Evolutionary conservation across 2,888 invertebrate species (phyloP).

Genomic region (Arge pagana): DNA sequence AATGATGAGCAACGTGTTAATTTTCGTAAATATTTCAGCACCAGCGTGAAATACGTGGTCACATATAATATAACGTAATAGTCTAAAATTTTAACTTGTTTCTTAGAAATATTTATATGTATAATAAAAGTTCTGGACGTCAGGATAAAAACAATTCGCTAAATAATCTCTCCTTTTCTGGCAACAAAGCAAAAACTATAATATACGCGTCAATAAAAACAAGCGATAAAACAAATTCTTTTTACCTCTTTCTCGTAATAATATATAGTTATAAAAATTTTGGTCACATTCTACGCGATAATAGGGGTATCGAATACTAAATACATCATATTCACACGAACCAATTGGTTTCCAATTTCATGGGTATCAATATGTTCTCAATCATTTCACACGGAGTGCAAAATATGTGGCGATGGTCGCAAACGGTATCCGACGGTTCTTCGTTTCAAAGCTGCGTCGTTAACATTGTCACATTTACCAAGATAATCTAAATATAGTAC

Average conservation of each 20-base stretch:
- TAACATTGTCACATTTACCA: too few species aligned
- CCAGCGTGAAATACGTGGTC: conserved; percentile 6
- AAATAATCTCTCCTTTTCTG: conserved; percentile 42
- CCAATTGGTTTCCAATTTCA: conserved; percentile 37
- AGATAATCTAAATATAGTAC: too few species aligned
- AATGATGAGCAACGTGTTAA: too few species aligned
- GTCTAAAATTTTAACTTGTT: too few species aligned
- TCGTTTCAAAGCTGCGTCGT: too few species aligned
- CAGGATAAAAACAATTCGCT: conserved; percentile 30
- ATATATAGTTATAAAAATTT: conserved; percentile 36
- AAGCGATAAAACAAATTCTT: conserved; percentile 34
- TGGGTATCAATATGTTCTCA: too few species aligned
- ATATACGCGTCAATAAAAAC: conserved; percentile 35
- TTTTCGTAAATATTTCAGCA: too few species aligned
- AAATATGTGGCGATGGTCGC: too few species aligned
- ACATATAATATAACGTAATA: conserved; percentile 13
- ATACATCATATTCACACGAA: conserved; percentile 45
- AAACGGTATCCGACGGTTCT: too few species aligned
- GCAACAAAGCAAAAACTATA: conserved; percentile 39
- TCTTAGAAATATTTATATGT: not conserved
- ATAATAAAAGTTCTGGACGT: conserved; percentile 9
- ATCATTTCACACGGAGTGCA: not conserved
- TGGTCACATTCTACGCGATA: conserved; percentile 41
- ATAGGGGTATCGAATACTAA: conserved; percentile 38
- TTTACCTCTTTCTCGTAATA: conserved; percentile 31